Evolutionary conservation across 2,797 vertebrate species (phyloP).

Genomic region (Vespertilio murinus): DNA sequence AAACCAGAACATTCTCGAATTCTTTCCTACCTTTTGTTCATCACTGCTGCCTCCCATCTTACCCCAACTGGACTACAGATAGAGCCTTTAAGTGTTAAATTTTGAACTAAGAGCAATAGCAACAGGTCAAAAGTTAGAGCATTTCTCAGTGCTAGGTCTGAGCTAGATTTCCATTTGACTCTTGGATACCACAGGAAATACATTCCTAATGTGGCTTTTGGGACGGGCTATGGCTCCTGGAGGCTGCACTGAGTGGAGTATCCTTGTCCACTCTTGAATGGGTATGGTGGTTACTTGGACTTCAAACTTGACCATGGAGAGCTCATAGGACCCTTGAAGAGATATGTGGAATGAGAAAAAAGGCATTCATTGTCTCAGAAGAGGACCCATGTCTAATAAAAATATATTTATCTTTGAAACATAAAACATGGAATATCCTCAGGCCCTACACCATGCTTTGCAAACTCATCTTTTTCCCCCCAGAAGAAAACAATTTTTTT

Average conservation of each 20-base stretch:
- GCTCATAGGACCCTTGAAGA: accelerated
- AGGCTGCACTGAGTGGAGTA: not conserved
- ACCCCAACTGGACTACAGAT: not conserved
- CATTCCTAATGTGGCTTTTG: not conserved
- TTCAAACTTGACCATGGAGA: not conserved
- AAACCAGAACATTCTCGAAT: not conserved
- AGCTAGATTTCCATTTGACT: not conserved
- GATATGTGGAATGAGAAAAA: not conserved
- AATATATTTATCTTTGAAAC: not conserved
- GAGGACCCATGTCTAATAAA: not conserved
- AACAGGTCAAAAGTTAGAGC: not conserved
- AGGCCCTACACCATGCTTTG: not conserved
- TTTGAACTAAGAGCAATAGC: not conserved
- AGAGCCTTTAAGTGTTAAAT: not conserved
- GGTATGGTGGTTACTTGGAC: not conserved
- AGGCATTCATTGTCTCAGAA: not conserved
- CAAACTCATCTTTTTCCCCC: not conserved
- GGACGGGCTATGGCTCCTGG: not conserved
- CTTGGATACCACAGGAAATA: not conserved
- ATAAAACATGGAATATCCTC: not conserved
- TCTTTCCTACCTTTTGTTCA: not conserved
- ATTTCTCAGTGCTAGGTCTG: not conserved
- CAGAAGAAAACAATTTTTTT: not conserved
- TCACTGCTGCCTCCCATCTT: accelerated
- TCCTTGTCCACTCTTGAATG: not conserved